Evolutionary conservation across 2,113 vertebrate species (phyloP), one percentile per base, ranked within the genome.

Genomic region (Cochlearius cochlearius): DNA sequence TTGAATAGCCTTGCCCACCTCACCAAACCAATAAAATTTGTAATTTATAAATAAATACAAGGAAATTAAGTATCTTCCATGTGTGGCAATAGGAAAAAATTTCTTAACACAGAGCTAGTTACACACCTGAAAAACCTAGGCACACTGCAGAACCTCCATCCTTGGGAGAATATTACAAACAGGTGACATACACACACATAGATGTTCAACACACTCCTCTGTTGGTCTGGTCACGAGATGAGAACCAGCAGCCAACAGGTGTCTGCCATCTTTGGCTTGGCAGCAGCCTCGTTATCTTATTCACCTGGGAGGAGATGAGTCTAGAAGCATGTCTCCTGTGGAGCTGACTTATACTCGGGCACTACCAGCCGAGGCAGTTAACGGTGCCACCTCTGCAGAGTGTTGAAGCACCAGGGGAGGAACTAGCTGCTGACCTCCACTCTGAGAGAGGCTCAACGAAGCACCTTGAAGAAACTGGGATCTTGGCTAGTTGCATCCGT

Each of bases 271-370:
- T 22, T 2, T 17, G 53, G 41, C 47, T 39, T 26, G 10, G 27
- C 47, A 50, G 49, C 1, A 5, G 64, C 39, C 30, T 17, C 3
- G 0, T 4, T 3, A 14, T 43, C 47, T 36, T 1, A 1, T 0
- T 3, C 27, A 16, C 16, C 27, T 1, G 36, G 32, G 30, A 36
- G 14, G 9, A 38, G 29, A 30, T 1, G 9, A 39, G 15, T 2
- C 41, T 8, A 47, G 21, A 7, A 41, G 20, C 23, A 1, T 1
- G 6, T 3, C 17, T 32, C 26, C 2, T 19, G 2, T 0, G 17
- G 26, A 58, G 43, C 43, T 2, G 25, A 30, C 30, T n/a, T n/a
- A 17, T 1, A 11, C 43, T 11, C 1, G 1, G 12, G 53, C 45
- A 27, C 56, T 5, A 16, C 45, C n/a, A n/a, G 58, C 72, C 16